Conservation (phyloP, 2,888 invertebrate genomes). For the Heliconius ethilla region DNA sequence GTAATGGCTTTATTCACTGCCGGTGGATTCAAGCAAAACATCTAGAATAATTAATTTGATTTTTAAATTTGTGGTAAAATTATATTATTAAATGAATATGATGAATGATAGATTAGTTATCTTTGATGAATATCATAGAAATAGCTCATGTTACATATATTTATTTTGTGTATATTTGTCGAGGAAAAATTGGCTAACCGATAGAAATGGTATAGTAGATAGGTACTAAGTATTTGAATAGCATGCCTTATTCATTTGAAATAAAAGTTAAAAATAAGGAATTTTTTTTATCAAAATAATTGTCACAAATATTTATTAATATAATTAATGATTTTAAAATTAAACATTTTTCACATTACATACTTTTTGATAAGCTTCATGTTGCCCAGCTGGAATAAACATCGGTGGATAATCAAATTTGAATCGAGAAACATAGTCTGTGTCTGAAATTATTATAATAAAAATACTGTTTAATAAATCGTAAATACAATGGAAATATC, state of each 20-base stretch:
- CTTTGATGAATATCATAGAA: neutral
- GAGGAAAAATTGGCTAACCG: too few species aligned
- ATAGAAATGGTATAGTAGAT: neutral
- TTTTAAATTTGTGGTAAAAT: neutral
- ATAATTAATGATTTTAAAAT: neutral
- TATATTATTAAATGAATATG: neutral
- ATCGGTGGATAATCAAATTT: slow-evolving; percentile 63
- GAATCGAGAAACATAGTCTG: slow-evolving; percentile 62
- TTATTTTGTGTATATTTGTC: neutral
- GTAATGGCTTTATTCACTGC: slow-evolving; percentile 64
- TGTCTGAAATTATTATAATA: slow-evolving; percentile 56
- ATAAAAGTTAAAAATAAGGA: neutral
- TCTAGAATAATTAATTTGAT: slow-evolving; percentile 53
- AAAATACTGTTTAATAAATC: neutral
- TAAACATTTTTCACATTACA: slow-evolving; percentile 27
- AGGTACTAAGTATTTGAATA: neutral
- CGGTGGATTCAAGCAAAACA: slow-evolving; percentile 67
- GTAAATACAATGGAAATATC: neutral
- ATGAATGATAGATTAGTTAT: neutral
- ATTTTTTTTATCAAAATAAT: neutral
- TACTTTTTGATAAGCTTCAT: slow-evolving; percentile 69
- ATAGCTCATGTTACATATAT: neutral
- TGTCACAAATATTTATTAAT: neutral
- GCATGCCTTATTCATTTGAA: neutral
- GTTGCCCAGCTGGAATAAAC: slow-evolving; percentile 66